phyloP scores from a whole-genome alignment of 2,888 invertebrate genomes.

The Meliscaeva auricollis region DNA sequence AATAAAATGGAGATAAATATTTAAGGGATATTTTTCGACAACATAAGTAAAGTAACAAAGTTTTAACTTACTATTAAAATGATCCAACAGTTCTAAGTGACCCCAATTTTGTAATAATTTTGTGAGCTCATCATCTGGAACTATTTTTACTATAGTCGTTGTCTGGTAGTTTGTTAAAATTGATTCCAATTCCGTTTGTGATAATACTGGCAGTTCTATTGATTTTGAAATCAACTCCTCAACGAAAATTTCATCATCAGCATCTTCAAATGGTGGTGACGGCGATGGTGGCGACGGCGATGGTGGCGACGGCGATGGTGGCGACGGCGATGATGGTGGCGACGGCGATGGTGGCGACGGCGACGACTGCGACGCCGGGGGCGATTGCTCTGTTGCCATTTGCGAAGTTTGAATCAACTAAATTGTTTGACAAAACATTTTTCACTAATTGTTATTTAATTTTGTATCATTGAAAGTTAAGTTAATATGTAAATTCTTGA shows the following conservation, averaged over 20 bases:
- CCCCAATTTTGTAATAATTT: background rate
- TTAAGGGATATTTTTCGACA: background rate
- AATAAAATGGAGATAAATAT: too few species aligned
- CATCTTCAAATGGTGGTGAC: background rate
- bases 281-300: too few species aligned
- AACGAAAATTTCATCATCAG: background rate
- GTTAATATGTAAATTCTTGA: slow-evolving; percentile 1
- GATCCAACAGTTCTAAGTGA: slow-evolving; percentile 3
- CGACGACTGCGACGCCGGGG: background rate
- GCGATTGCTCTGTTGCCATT: background rate
- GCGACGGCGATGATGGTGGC: too few species aligned
- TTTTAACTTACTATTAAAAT: too few species aligned
- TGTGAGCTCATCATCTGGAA: background rate
- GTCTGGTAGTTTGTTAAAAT: slow-evolving; percentile 1
- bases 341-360: too few species aligned
- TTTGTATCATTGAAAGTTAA: slow-evolving; percentile 3
- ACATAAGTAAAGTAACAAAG: background rate
- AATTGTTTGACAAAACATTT: too few species aligned
- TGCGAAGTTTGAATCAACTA: background rate
- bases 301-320: too few species aligned
- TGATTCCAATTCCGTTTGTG: background rate
- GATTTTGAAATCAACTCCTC: background rate
- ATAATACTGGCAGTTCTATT: background rate
- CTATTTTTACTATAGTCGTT: background rate
- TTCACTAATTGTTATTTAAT: slow-evolving; percentile 1